Evolutionary conservation across 1,140 invertebrate species (phyloP).

Genomic region (Frieseomelitta varia): DNA sequence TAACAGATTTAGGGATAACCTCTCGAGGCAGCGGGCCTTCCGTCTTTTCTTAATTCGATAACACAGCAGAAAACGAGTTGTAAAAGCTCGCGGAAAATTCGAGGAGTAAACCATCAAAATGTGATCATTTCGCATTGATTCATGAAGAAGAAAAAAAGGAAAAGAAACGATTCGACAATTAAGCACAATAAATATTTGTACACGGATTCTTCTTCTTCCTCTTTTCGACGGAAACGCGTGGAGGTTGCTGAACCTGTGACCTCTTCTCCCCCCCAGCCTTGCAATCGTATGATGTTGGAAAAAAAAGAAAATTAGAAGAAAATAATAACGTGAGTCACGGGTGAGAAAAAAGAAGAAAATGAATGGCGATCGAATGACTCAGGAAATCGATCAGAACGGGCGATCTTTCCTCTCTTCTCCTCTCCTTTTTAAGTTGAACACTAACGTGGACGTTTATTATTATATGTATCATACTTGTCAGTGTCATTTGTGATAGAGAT

Average conservation of each 20-base stretch:
- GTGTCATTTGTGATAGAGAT: conserved; percentile 41
- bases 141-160: too few relatives aligned
- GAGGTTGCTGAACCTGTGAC: conserved; percentile 31
- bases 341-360: conserved; percentile 25
- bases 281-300: conserved; percentile 21
- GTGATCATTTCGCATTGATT: too few relatives aligned
- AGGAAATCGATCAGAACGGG: conserved; percentile 26
- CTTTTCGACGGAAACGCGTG: background rate
- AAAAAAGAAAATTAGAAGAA: conserved; percentile 41
- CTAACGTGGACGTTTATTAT: background rate
- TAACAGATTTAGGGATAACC: conserved; percentile 47
- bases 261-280: background rate
- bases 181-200: background rate
- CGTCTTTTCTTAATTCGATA: conserved; percentile 2
- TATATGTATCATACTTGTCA: background rate
- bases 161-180: too few relatives aligned
- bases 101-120: too few relatives aligned
- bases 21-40: conserved; percentile 4
- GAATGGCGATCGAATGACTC: too few relatives aligned
- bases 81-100: background rate
- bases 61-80: too few relatives aligned
- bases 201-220: background rate
- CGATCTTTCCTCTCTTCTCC: conserved; percentile 10
- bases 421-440: conserved; percentile 15
- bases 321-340: conserved; percentile 64